Percentiles rank a stretch among this genome's conserved stretches.
These are phyloP conservation scores for Zaprionus ghesquierei DNA, from an alignment of 1,140 invertebrate species.

Conservation along the genomic window DNA sequence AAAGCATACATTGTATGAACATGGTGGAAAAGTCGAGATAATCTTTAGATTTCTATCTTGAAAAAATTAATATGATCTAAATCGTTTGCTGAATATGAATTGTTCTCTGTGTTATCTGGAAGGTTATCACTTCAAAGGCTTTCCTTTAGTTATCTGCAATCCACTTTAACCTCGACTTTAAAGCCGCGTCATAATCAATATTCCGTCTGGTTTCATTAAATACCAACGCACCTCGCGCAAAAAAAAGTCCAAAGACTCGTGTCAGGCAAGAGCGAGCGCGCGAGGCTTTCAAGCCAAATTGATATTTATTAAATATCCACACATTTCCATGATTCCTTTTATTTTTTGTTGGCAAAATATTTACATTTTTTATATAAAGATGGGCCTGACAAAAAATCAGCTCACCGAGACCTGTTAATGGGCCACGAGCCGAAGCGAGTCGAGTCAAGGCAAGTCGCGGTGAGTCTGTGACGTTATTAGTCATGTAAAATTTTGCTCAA, in stretches of 20 bases:
- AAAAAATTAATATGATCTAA: no score
- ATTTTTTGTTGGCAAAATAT: constrained; percentile 17
- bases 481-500: constrained; percentile 73
- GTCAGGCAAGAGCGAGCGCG: not conserved
- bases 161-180: not conserved
- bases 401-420: constrained; percentile 35
- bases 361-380: constrained; percentile 24
- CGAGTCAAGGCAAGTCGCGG: constrained; percentile 32
- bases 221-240: not conserved
- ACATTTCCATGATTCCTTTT: constrained; percentile 4
- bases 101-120: no score
- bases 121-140: not conserved
- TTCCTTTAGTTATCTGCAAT: not conserved
- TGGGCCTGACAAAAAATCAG: not conserved
- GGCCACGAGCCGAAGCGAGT: not conserved
- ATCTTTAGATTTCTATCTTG: not conserved
- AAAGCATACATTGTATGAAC: not conserved
- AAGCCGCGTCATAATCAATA: constrained; percentile 12
- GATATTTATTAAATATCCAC: constrained; percentile 56
- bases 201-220: constrained; percentile 18
- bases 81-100: no score
- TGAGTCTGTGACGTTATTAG: constrained; percentile 60
- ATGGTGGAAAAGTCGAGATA: not conserved
- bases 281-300: constrained; percentile 57
- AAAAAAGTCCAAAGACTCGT: not conserved